A percentile compares a stretch with the other conserved stretches of the same genome.
phyloP scores from a whole-genome alignment of 2,113 vertebrate species.

The Pomatorhinus ruficollis region DNA sequence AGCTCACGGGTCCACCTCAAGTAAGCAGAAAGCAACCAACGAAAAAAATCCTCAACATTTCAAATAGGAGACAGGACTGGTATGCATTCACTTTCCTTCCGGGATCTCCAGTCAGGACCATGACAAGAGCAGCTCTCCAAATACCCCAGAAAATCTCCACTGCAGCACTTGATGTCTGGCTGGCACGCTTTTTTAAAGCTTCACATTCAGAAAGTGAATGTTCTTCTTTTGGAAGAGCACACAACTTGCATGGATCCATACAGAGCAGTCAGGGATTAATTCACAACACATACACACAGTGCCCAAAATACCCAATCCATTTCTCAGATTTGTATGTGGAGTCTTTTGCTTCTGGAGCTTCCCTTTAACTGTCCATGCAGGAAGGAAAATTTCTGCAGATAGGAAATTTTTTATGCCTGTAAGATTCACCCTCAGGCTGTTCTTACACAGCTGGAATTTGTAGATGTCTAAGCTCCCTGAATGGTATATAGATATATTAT shows the following conservation, averaged over 20 bases:
- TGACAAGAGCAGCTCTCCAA: background rate
- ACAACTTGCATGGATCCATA: background rate
- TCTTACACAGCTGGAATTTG: background rate
- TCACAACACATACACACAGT: accelerated
- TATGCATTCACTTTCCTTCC: background rate
- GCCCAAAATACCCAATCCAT: background rate
- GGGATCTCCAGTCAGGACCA: background rate
- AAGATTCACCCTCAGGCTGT: background rate
- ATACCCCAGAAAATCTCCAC: background rate
- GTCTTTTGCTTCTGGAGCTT: background rate
- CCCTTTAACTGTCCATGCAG: background rate
- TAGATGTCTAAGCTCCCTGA: accelerated
- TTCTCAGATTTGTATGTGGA: background rate
- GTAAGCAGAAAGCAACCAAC: background rate
- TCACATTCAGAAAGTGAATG: background rate
- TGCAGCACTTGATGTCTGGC: accelerated
- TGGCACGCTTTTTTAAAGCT: background rate
- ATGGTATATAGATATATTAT: background rate
- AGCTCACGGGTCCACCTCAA: background rate
- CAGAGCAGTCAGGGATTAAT: background rate
- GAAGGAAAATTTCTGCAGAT: background rate
- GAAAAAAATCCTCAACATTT: accelerated
- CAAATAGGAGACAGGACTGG: background rate
- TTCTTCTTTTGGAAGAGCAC: background rate
- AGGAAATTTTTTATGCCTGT: background rate